A percentile compares a stretch with the other conserved stretches of the same genome.
These are phyloP conservation scores for Tigriopus japonicus DNA, from an alignment of 1,140 invertebrate species.

Conservation along the genomic window DNA sequence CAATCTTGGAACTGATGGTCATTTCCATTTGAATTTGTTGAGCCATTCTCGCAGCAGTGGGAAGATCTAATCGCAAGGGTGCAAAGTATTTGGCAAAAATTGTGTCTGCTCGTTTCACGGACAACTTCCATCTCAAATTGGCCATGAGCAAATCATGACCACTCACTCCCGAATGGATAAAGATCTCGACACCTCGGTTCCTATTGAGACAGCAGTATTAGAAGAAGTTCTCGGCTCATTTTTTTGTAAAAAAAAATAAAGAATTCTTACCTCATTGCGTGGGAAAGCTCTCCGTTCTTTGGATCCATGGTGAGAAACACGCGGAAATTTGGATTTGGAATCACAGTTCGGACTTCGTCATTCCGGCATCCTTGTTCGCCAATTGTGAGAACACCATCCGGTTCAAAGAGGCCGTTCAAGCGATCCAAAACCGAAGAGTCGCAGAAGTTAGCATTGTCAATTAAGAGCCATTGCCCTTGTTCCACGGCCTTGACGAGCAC, in stretches of 20 bases:
- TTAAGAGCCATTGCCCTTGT: conserved; percentile 69
- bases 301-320: conserved; percentile 90
- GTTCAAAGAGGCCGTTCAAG: conserved; percentile 84
- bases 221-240: neutral
- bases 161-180: conserved; percentile 28
- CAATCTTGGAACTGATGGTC: too few species aligned
- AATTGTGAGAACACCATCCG: conserved; percentile 65
- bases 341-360: conserved; percentile 49
- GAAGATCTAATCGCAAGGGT: too few species aligned
- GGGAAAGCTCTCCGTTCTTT: conserved; percentile 79
- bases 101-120: too few species aligned
- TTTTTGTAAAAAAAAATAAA: too few species aligned
- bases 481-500: conserved; percentile 59
- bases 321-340: conserved; percentile 74
- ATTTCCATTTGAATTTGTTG: too few species aligned
- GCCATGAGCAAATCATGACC: conserved; percentile 23
- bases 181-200: conserved; percentile 89
- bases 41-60: too few species aligned
- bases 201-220: conserved; percentile 47
- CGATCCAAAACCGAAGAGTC: conserved; percentile 89
- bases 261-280: conserved; percentile 1
- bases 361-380: conserved; percentile 68
- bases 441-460: conserved; percentile 95
- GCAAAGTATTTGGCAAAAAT: too few species aligned
- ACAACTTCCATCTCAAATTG: too few species aligned